Conservation (phyloP, 2,113 vertebrate genomes). For the Chaetura pelagica region DNA sequence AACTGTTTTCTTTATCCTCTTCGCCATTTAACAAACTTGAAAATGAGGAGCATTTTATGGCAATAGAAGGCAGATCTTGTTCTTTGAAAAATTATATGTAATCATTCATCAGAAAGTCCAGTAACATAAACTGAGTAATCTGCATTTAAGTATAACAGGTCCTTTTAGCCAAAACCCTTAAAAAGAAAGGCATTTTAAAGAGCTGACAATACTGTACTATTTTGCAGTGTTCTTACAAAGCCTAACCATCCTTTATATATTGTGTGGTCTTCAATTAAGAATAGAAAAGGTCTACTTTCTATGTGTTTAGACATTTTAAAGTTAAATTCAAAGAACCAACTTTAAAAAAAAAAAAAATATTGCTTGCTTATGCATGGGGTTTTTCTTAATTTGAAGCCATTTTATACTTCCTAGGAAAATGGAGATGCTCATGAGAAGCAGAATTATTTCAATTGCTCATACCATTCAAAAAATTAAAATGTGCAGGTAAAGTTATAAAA, state of each 20-base stretch:
- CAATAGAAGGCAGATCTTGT: background rate
- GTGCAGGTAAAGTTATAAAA: background rate
- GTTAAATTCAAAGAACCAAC: background rate
- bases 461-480: background rate
- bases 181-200: background rate
- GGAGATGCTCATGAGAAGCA: background rate
- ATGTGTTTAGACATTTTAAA: slow-evolving; percentile 32
- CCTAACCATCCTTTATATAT: background rate
- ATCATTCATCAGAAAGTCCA: slow-evolving; percentile 23
- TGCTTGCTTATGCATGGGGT: background rate
- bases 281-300: slow-evolving; percentile 23
- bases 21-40: background rate
- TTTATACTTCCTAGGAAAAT: background rate
- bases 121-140: slow-evolving; percentile 38
- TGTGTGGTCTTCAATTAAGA: slow-evolving; percentile 32
- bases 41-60: background rate
- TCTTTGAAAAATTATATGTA: background rate
- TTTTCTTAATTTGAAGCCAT: background rate
- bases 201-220: background rate
- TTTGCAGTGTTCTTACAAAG: background rate
- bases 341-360: background rate
- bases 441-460: background rate
- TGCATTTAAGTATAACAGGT: background rate
- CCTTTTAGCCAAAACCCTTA: background rate
- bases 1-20: slow-evolving; percentile 6